phyloP scores from a whole-genome alignment of 2,113 vertebrate genomes.

The Notiomystis cincta region DNA sequence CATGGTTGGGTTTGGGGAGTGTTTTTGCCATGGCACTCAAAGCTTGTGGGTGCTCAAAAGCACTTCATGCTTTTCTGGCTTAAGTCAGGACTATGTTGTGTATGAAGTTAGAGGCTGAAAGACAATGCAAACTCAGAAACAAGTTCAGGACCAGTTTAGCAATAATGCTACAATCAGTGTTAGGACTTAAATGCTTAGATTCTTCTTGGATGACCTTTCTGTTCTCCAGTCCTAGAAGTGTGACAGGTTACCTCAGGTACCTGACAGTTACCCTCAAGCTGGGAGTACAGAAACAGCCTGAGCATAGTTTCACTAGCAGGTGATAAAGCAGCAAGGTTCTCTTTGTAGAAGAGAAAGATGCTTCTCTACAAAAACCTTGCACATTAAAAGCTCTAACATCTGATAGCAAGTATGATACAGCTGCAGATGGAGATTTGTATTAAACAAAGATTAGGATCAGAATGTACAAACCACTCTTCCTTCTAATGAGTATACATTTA shows the following conservation, averaged over 20 bases:
- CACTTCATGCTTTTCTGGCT: not conserved
- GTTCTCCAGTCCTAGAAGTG: not conserved
- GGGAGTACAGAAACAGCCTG: not conserved
- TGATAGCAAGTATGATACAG: not conserved
- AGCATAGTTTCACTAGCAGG: not conserved
- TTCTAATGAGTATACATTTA: not conserved
- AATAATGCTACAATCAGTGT: not conserved
- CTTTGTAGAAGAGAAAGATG: not conserved
- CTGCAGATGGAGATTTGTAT: not conserved
- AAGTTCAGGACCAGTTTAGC: not conserved
- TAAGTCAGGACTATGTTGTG: not conserved
- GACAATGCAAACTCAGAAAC: not conserved
- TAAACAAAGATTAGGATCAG: not conserved
- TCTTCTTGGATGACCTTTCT: conserved; percentile 86
- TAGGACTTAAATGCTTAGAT: conserved; percentile 56
- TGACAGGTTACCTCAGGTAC: no score
- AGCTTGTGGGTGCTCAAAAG: not conserved
- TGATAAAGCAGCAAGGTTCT: not conserved
- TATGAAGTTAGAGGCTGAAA: not conserved
- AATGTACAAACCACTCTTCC: not conserved
- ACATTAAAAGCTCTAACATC: not conserved
- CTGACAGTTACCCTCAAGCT: not conserved
- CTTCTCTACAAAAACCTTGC: not conserved
- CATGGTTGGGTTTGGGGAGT: not conserved
- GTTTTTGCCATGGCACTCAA: not conserved